Evolutionary conservation across 92 coral and sea anemone genomes (phyloP).

Genomic region (Desmophyllum pertusum): DNA sequence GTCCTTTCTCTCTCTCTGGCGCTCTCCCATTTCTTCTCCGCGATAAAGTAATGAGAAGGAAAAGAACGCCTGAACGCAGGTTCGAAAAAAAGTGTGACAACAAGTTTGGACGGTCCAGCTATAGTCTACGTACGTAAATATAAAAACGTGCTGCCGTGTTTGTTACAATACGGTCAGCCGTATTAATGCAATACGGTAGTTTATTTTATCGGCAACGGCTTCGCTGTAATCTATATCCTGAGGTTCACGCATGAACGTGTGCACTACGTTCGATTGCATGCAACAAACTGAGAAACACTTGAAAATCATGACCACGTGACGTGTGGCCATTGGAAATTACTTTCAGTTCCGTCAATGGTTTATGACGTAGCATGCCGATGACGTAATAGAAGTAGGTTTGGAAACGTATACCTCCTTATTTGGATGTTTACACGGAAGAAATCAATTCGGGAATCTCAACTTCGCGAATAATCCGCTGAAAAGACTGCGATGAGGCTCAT

Average conservation of each 20-base stretch:
- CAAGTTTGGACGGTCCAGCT: too few species aligned
- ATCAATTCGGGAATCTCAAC: neutral
- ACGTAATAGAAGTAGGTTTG: neutral
- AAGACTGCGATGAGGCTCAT: neutral
- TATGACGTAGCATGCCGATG: neutral
- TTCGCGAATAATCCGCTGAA: neutral
- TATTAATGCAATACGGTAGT: neutral
- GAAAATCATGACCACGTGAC: too few species aligned
- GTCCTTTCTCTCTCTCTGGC: too few species aligned
- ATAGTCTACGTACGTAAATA: too few species aligned
- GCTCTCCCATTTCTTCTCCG: too few species aligned
- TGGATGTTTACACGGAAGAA: constrained; percentile 1
- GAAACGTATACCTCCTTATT: neutral
- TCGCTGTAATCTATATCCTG: neutral
- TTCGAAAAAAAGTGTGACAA: too few species aligned
- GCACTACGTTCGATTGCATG: neutral
- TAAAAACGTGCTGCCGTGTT: too few species aligned
- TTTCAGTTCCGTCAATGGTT: neutral
- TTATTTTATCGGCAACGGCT: too few species aligned
- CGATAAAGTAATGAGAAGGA: too few species aligned
- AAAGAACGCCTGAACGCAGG: too few species aligned
- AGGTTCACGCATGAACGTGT: neutral
- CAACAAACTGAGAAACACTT: neutral
- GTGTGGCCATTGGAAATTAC: neutral
- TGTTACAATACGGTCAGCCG: neutral